These are phyloP conservation scores for Actinemys pallida DNA, from an alignment of 2,113 vertebrate species.

Conservation along the genomic window DNA sequence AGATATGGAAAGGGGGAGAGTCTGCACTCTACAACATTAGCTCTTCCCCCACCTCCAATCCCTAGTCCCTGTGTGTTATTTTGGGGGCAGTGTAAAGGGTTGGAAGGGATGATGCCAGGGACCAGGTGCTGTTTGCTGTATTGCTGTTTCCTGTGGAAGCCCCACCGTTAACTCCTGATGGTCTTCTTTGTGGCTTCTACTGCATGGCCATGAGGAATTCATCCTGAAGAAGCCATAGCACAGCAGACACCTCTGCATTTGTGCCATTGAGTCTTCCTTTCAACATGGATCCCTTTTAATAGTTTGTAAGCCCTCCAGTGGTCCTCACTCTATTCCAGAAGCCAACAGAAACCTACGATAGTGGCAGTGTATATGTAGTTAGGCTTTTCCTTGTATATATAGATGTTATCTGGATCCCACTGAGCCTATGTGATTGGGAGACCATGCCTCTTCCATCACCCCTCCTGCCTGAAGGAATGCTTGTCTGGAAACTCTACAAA, in stretches of 20 bases:
- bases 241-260: too few species aligned
- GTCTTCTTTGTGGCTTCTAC: neutral
- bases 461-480: too few species aligned
- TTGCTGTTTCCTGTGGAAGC: neutral
- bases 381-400: fast-evolving
- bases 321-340: neutral
- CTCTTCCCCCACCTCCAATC: neutral
- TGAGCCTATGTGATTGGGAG: neutral
- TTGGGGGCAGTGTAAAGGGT: too few species aligned
- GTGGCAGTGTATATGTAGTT: fast-evolving
- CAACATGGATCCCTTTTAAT: neutral
- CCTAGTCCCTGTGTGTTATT: neutral
- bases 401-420: neutral
- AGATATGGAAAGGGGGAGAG: too few species aligned
- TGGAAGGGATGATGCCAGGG: neutral
- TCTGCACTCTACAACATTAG: neutral
- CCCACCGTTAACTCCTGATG: neutral
- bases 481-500: too few species aligned
- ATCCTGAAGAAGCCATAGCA: neutral
- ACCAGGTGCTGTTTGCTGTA: neutral
- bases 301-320: slow-evolving; percentile 34
- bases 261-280: too few species aligned
- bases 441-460: too few species aligned
- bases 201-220: neutral
- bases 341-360: neutral